These are phyloP conservation scores for Empis livida DNA, from an alignment of 2,888 invertebrate species.

Conservation along the genomic window DNA sequence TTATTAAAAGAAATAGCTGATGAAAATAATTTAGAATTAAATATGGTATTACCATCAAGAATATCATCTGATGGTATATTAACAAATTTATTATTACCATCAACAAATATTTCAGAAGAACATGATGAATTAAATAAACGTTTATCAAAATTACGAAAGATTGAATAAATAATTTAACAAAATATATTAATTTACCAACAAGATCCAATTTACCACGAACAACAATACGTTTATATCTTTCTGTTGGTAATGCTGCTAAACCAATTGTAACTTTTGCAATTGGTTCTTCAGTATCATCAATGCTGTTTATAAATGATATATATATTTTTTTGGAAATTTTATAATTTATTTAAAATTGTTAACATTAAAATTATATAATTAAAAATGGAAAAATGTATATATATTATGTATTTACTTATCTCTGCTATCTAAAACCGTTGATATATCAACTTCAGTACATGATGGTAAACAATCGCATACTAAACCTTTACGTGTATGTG, in stretches of 20 bases:
- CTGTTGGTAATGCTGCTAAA: slow-evolving; percentile 51
- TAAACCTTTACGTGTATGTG: slow-evolving; percentile 44
- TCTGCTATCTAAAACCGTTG: slow-evolving; percentile 40
- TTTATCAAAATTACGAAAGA: neutral
- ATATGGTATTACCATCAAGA: no score
- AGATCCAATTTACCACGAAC: slow-evolving; percentile 59
- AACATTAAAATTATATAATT: neutral
- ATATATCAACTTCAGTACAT: slow-evolving; percentile 57
- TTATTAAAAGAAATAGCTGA: no score
- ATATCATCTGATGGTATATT: no score
- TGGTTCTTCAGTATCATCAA: slow-evolving; percentile 22
- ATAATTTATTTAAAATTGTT: neutral
- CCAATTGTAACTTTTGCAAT: slow-evolving; percentile 44
- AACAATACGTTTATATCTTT: slow-evolving; percentile 58
- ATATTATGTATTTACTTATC: slow-evolving; percentile 20
- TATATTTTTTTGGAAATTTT: neutral
- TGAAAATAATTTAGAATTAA: no score
- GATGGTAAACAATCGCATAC: slow-evolving; percentile 56
- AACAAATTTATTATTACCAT: no score
- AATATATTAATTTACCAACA: slow-evolving; percentile 44
- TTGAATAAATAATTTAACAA: neutral
- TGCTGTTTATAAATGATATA: slow-evolving; percentile 15
- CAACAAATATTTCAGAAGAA: no score
- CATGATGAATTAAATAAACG: no score
- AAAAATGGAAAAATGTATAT: neutral